Percentiles rank a stretch among this genome's conserved stretches.
phyloP scores from a whole-genome alignment of 2,888 invertebrate genomes.

The Dicycla oo region DNA sequence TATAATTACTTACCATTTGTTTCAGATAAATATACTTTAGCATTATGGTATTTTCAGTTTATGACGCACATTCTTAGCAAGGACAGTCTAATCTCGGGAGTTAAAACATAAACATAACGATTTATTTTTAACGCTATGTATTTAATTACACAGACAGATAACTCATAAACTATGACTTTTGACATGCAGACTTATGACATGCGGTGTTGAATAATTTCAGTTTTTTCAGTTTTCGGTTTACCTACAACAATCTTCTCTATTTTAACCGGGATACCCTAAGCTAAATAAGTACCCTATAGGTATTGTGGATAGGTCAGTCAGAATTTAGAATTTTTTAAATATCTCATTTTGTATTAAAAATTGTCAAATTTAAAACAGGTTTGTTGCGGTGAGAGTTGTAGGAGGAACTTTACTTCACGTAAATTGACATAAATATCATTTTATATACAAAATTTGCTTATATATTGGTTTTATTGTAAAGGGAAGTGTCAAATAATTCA shows the following conservation, averaged over 20 bases:
- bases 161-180: neutral
- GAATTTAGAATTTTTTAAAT: neutral
- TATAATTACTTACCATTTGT: constrained; percentile 16
- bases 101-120: constrained; percentile 22
- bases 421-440: constrained; percentile 46
- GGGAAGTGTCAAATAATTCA: constrained; percentile 69
- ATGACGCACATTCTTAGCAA: constrained; percentile 34
- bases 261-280: too few relatives aligned
- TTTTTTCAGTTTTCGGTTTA: neutral
- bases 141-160: constrained; percentile 6
- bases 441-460: constrained; percentile 57
- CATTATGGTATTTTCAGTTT: constrained; percentile 15
- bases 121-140: constrained; percentile 25
- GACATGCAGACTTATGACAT: too few relatives aligned
- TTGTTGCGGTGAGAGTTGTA: neutral
- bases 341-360: constrained; percentile 21
- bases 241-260: neutral
- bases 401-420: constrained; percentile 17
- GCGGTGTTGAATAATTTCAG: neutral
- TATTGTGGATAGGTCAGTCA: neutral
- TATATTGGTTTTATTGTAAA: constrained; percentile 58
- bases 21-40: constrained; percentile 10
- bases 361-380: constrained; percentile 37
- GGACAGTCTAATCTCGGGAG: constrained; percentile 19
- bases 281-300: neutral